phyloP scores from a whole-genome alignment of 1,140 invertebrate genomes.

The Lepeophtheirus salmonis region DNA sequence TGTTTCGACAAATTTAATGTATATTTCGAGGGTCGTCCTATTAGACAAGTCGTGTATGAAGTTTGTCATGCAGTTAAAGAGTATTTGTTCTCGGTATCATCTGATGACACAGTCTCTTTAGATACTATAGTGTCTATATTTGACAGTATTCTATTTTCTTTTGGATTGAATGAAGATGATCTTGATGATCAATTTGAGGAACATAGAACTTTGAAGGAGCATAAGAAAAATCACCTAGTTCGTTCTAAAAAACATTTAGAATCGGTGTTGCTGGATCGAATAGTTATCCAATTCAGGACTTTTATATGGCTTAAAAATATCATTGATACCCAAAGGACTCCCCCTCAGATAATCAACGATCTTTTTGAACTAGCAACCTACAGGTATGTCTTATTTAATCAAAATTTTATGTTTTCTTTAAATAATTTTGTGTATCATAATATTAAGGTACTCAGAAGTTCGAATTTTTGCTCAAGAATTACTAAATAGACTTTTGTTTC shows the following conservation, averaged over 20 bases:
- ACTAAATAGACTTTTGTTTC: not conserved
- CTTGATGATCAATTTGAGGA: slow-evolving; percentile 13
- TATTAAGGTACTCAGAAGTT: slow-evolving; percentile 17
- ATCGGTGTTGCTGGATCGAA: slow-evolving; percentile 7
- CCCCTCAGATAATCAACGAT: not conserved
- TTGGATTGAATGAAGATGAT: slow-evolving; percentile 17
- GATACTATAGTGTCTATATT: slow-evolving; percentile 4
- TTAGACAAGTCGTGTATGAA: not conserved
- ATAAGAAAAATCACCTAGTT: not conserved
- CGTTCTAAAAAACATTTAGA: slow-evolving; percentile 15
- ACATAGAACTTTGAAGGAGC: slow-evolving; percentile 5
- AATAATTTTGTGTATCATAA: too few species aligned
- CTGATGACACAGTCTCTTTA: slow-evolving; percentile 12
- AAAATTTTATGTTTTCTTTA: too few species aligned
- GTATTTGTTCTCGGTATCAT: not conserved
- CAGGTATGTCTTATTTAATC: too few species aligned
- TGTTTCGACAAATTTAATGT: not conserved
- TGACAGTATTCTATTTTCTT: slow-evolving; percentile 15
- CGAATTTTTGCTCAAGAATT: slow-evolving; percentile 14
- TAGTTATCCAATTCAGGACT: slow-evolving; percentile 7
- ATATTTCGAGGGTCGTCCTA: not conserved
- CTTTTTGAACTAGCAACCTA: not conserved
- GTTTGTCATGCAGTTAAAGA: not conserved
- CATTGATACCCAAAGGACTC: not conserved
- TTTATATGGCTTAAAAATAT: slow-evolving; percentile 15